Conservation (phyloP, 2,113 vertebrate genomes). For the Hemichromis elongatus region DNA sequence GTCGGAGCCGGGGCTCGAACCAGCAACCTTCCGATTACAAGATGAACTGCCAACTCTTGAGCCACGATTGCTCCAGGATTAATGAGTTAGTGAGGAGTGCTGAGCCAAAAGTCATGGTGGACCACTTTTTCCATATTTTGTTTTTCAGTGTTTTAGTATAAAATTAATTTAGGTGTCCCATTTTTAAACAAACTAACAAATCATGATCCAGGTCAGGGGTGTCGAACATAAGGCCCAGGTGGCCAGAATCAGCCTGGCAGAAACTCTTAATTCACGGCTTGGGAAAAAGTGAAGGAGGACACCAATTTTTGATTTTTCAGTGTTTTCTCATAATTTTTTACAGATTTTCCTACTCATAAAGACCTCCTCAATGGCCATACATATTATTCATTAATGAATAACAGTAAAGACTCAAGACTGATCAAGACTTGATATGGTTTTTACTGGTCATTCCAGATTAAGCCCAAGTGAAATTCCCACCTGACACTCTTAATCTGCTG, state of each 20-base stretch:
- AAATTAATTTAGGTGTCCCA: not conserved
- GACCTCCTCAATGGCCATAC: not conserved
- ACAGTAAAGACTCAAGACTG: too few relatives aligned
- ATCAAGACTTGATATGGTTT: not conserved
- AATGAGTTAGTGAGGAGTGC: not conserved
- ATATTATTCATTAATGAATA: not conserved
- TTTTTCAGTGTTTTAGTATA: not conserved
- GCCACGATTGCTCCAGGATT: too few relatives aligned
- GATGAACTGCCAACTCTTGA: too few relatives aligned
- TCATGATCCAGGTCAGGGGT: not conserved
- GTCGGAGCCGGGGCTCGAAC: too few relatives aligned
- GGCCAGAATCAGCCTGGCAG: not conserved
- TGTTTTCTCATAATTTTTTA: too few relatives aligned
- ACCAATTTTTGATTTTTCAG: not conserved
- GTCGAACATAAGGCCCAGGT: not conserved
- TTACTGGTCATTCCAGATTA: not conserved
- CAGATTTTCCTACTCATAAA: not conserved
- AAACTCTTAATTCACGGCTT: not conserved
- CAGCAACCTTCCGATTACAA: too few relatives aligned
- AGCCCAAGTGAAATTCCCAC: not conserved
- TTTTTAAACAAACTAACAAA: not conserved
- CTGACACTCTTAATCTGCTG: not conserved
- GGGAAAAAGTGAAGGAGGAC: not conserved
- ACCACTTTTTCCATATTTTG: not conserved
- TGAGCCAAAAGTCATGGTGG: not conserved